phyloP scores from a whole-genome alignment of 2,113 vertebrate genomes.

The Porphyrio hochstetteri region DNA sequence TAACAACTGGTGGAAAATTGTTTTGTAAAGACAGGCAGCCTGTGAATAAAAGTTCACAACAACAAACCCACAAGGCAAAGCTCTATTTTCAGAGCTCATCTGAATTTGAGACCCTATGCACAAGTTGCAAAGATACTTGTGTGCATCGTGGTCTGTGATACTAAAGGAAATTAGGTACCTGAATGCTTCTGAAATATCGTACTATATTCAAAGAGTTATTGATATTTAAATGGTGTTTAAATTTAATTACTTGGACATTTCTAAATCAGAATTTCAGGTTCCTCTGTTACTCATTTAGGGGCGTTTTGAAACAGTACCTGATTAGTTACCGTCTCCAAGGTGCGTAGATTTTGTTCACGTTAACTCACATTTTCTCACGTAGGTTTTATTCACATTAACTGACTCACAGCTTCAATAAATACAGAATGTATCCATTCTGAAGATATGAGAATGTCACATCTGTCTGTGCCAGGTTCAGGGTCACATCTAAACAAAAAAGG shows the following conservation, averaged over 20 bases:
- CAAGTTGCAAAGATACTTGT: background rate
- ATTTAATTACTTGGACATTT: background rate
- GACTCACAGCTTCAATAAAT: background rate
- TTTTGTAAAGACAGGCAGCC: background rate
- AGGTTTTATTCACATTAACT: background rate
- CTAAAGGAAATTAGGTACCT: background rate
- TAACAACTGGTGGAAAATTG: background rate
- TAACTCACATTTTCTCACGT: background rate
- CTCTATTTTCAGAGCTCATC: background rate
- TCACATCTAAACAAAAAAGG: background rate
- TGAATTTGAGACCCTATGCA: background rate
- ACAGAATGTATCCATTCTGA: background rate
- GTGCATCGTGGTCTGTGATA: background rate
- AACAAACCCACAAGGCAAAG: background rate
- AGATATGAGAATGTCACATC: background rate
- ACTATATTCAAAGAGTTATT: background rate
- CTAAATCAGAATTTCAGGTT: background rate
- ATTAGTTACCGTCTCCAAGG: background rate
- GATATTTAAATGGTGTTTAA: background rate
- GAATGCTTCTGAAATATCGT: background rate
- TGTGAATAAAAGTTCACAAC: background rate
- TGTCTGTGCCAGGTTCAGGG: background rate
- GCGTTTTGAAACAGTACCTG: background rate
- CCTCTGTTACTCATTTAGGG: background rate
- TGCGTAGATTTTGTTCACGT: background rate